A percentile compares a stretch with the other conserved stretches of the same genome.
phyloP scores from a whole-genome alignment of 1,140 invertebrate genomes.

The Hydropsyche tenuis region DNA sequence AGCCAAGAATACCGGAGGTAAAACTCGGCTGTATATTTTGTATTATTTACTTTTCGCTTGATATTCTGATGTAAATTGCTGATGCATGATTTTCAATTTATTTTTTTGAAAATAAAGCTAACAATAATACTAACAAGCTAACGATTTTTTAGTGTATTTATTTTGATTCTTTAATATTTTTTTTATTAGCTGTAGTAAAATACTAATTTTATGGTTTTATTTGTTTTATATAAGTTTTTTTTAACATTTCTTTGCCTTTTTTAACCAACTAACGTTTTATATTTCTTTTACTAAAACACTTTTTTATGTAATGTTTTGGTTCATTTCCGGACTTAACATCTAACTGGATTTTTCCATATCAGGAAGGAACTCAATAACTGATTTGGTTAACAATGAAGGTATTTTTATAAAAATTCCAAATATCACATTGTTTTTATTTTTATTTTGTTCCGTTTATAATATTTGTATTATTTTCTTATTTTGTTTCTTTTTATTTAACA shows the following conservation, averaged over 20 bases:
- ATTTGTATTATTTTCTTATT: background rate
- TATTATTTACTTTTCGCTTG: background rate
- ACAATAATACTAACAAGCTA: too few relatives aligned
- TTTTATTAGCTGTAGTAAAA: background rate
- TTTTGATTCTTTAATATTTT: background rate
- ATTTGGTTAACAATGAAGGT: conserved; percentile 60
- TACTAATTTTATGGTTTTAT: too few relatives aligned
- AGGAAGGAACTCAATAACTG: conserved; percentile 53
- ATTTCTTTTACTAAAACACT: conserved; percentile 22
- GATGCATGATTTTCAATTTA: too few relatives aligned
- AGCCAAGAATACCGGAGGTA: conserved; percentile 68
- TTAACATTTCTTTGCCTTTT: background rate
- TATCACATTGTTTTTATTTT: conserved; percentile 2
- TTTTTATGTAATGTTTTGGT: background rate
- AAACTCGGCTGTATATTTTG: background rate
- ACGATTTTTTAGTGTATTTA: background rate
- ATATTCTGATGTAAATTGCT: background rate
- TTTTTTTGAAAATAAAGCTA: too few relatives aligned
- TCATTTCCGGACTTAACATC: conserved; percentile 4
- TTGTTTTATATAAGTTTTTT: too few relatives aligned
- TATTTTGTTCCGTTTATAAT: background rate
- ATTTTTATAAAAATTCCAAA: conserved; percentile 45
- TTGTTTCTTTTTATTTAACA: background rate
- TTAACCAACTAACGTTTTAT: background rate
- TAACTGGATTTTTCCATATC: conserved; percentile 26